phyloP scores from a whole-genome alignment of 1,140 invertebrate species.

The Eumeta japonica region DNA sequence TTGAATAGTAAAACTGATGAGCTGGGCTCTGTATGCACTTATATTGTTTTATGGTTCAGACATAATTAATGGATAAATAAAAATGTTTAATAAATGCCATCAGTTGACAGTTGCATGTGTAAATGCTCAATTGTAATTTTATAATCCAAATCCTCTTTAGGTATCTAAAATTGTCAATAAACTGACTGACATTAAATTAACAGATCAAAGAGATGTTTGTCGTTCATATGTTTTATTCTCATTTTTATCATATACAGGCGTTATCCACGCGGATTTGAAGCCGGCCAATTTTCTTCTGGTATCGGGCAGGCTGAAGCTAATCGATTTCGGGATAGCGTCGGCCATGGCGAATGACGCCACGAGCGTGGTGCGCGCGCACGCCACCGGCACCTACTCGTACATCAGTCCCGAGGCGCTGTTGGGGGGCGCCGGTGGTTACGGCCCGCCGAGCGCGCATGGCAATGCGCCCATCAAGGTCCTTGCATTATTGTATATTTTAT shows the following conservation, averaged over 20 bases:
- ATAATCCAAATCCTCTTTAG: too few species aligned
- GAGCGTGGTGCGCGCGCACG: constrained; percentile 79
- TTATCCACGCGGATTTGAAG: constrained; percentile 96
- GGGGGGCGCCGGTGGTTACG: constrained; percentile 38
- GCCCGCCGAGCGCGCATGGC: constrained; percentile 38
- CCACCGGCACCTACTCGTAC: constrained; percentile 90
- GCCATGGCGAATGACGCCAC: constrained; percentile 86
- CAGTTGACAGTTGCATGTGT: too few species aligned
- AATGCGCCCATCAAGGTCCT: constrained; percentile 41
- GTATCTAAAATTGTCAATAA: too few species aligned
- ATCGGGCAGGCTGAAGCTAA: constrained; percentile 84
- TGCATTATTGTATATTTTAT: not conserved
- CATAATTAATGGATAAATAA: too few species aligned
- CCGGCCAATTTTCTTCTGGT: constrained; percentile 95
- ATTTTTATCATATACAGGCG: constrained; percentile 61
- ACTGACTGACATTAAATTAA: too few species aligned
- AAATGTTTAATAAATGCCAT: too few species aligned
- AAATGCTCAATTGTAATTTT: too few species aligned
- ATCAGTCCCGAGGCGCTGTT: constrained; percentile 92
- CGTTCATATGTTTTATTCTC: not conserved
- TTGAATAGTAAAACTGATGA: too few species aligned
- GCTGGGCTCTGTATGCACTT: too few species aligned
- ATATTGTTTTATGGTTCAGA: too few species aligned
- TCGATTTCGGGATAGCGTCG: constrained; percentile 98
- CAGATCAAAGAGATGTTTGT: too few species aligned